phyloP scores from a whole-genome alignment of 1,140 invertebrate genomes.

The Homarus americanus region DNA sequence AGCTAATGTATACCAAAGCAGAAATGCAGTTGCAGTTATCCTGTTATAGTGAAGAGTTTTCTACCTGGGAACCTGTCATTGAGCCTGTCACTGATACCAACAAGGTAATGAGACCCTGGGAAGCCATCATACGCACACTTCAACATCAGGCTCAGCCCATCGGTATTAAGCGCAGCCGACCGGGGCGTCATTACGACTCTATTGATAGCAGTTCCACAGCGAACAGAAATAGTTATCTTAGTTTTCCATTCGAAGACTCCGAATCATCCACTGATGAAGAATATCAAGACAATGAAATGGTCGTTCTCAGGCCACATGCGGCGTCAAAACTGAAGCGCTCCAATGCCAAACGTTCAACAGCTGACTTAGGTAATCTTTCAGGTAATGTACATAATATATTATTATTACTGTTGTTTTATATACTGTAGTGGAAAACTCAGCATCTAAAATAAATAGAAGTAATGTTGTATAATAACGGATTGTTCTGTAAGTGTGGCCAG shows the following conservation, averaged over 20 bases:
- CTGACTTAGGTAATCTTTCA: constrained; percentile 31
- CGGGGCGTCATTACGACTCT: constrained; percentile 52
- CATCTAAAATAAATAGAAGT: background rate
- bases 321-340: constrained; percentile 77
- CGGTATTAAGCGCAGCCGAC: constrained; percentile 58
- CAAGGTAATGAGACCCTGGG: constrained; percentile 85
- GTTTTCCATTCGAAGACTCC: constrained; percentile 78
- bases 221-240: constrained; percentile 47
- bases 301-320: constrained; percentile 77
- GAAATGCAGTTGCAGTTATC: constrained; percentile 84
- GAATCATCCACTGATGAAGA: constrained; percentile 83
- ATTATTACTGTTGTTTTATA: background rate
- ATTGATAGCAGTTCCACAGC: constrained; percentile 56
- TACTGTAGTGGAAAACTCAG: too few species aligned
- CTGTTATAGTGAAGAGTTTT: constrained; percentile 86
- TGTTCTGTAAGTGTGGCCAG: too few species aligned
- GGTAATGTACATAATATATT: too few species aligned
- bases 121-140: constrained; percentile 81
- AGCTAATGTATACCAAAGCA: constrained; percentile 79
- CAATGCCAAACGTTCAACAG: constrained; percentile 73
- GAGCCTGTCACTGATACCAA: constrained; percentile 86
- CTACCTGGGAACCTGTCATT: constrained; percentile 88
- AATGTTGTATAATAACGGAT: too few species aligned
- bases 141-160: constrained; percentile 64
- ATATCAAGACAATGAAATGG: constrained; percentile 82